Evolutionary conservation across 2,888 invertebrate species (phyloP), one percentile per base, ranked within the genome.

Genomic region (Sipha maydis): DNA sequence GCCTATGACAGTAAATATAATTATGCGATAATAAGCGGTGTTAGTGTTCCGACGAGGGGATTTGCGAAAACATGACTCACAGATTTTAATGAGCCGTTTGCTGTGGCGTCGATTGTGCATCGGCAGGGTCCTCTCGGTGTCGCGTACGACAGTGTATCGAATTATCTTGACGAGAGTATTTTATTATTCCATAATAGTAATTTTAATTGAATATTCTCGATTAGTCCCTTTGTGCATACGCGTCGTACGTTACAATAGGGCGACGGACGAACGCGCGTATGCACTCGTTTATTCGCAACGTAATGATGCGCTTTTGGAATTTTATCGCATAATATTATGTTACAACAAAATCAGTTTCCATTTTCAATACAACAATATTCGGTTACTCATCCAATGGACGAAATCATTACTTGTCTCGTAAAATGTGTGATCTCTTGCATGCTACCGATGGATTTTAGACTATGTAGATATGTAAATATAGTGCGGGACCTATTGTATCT

Each of bases 1-100:
- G 76, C 17, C 21, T 34, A 67, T 28, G 85, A 85, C 77, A 78
- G 85, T 78, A 85, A 85, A 85, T 85, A 85, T 78, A 69, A 85
- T 85, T 85, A 85, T 54, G 28, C 85, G 85, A 78, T 85, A 85
- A 85, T 85, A 85, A 78, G 85, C 85, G 69, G 85, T 69, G 85
- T 85, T 67, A 0, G 31, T 5, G 54, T 17, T 34, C 14, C 80
- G 84, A 34, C 54, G 85, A 85, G 85, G 73, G 88, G 75, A 75
- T 73, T 82, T 67, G 61, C 73, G 14, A 86, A 79, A 75, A 75
- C 80, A 34, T 88, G 88, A 88, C 88, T 88, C 88, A 88, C 61
- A 61, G 80, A 82, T 80, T 88, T 88, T 88, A 88, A 88, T 76
- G 82, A 88, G 88, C 88, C 88, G 79, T 56, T 78, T 17, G 61